Evolutionary conservation across 2,113 vertebrate genomes (phyloP), one percentile per base, ranked within the genome.

Genomic region (Climacteris rufus): DNA sequence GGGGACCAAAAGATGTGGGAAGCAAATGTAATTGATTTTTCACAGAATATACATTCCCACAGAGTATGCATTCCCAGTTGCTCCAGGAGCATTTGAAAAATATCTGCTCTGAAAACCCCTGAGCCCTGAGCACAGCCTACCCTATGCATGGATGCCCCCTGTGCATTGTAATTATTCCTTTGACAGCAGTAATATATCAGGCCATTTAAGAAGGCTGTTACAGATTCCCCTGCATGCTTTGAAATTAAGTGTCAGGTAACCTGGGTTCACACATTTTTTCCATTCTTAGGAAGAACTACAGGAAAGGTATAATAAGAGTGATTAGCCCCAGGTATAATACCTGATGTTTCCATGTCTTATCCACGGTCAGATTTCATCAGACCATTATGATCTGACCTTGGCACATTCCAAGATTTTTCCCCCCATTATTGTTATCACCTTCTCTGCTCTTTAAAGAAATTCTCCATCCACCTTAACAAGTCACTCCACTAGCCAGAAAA

Each of bases 291-390:
- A 66, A 35, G 16, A 90, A 74, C 27, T 30, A 16, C 19, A 57
- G 66, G 71, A 54, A 76, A 90, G 39, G 57, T 83, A 22, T 18
- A 85, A 63, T n/a, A 78, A 72, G 75, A 78, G 25, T 44, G 44
- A 57, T 65, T 94, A 86, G 78, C 94, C 86, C 23, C 79, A 52
- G 96, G 92, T 93, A 65, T n/a, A 87, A 74, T 66, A 83, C 30
- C 47, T 52, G 47, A n/a, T 77, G 60, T 89, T 91, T 94, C 92
- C 63, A 81, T 44, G 59, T 93, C 83, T 95, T 95, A 81, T 10
- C 61, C 57, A 35, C 39, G 31, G 31, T 85, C 53, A 87, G 66
- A 88, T 95, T 90, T 65, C 78, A 49, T 35, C 78, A 87, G 61
- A 65, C 61, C 22, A 1, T 87, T 91, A 49, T 2, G 4, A 30